These are phyloP conservation scores for Anarsia innoxiella DNA, from an alignment of 2,888 invertebrate genomes.

Conservation along the genomic window DNA sequence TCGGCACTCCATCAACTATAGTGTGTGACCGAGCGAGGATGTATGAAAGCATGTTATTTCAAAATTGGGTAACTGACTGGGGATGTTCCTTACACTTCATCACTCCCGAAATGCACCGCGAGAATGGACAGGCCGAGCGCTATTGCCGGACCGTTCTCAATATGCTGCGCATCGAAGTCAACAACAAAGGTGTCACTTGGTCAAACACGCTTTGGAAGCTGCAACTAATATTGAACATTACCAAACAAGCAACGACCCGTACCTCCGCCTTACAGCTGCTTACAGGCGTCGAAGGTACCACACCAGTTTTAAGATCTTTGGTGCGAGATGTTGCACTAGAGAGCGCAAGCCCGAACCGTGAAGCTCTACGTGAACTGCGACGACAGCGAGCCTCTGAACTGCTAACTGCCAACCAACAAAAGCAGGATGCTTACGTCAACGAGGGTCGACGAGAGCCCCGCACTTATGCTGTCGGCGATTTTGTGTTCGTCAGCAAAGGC, in stretches of 20 bases:
- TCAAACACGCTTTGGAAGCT: conserved; percentile 13
- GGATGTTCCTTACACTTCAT: conserved; percentile 15
- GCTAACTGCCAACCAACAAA: not conserved
- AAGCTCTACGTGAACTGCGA: not conserved
- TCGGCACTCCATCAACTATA: conserved; percentile 1
- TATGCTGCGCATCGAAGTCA: not conserved
- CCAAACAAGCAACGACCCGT: conserved; percentile 12
- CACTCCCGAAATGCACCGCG: conserved; percentile 16
- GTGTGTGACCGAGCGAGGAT: conserved; percentile 2
- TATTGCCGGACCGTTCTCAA: conserved; percentile 16
- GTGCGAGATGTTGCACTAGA: not conserved
- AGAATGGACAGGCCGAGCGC: conserved; percentile 17
- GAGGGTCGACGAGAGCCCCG: not conserved
- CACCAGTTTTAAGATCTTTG: conserved; percentile 14
- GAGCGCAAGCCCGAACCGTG: not conserved
- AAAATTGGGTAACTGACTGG: conserved; percentile 5
- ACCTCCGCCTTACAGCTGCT: conserved; percentile 17
- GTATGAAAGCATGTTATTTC: conserved; percentile 5
- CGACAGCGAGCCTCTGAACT: not conserved
- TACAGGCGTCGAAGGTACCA: conserved; percentile 15
- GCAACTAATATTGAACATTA: not conserved
- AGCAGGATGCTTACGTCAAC: not conserved
- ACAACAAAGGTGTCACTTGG: conserved; percentile 5
- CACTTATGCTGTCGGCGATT: not conserved
- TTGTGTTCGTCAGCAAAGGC: not conserved